phyloP scores from a whole-genome alignment of 2,797 vertebrate genomes.

The Lophius americanus region DNA sequence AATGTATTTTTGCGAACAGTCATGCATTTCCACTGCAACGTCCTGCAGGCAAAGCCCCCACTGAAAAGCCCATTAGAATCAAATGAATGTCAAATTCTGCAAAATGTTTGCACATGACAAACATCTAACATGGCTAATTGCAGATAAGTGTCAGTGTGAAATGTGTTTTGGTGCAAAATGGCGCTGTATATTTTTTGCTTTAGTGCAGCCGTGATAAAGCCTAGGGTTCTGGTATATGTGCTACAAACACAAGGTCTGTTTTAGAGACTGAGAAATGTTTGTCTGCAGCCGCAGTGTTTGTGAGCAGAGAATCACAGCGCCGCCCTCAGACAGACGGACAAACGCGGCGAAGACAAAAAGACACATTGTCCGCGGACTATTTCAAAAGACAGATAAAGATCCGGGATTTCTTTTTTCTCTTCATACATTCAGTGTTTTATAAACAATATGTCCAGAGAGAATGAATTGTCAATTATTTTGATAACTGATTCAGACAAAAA shows the following conservation, averaged over 20 bases:
- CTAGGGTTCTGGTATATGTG: constrained; percentile 5
- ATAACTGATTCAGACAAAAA: neutral
- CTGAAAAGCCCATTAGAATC: constrained; percentile 64
- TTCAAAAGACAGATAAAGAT: constrained; percentile 10
- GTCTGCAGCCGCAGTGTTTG: constrained; percentile 14
- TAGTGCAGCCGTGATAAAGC: constrained; percentile 21
- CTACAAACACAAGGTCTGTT: constrained; percentile 7
- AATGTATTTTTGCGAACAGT: constrained; percentile 42
- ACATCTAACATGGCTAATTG: constrained; percentile 62
- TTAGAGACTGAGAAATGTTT: constrained; percentile 14
- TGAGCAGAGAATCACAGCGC: constrained; percentile 21
- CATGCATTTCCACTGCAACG: constrained; percentile 36
- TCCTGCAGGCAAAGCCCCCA: constrained; percentile 55
- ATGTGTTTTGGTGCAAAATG: constrained; percentile 53
- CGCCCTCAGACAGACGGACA: constrained; percentile 2
- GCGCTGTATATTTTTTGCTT: constrained; percentile 28
- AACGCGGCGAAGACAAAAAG: constrained; percentile 1
- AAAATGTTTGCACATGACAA: constrained; percentile 67
- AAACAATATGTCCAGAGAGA: neutral
- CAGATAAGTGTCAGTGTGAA: constrained; percentile 58
- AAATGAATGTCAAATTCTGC: constrained; percentile 62
- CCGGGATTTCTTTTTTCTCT: neutral
- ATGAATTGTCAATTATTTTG: neutral
- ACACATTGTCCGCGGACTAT: neutral
- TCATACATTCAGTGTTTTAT: neutral